phyloP scores from a whole-genome alignment of 2,888 invertebrate species.

The Nemotelus nigrinus region DNA sequence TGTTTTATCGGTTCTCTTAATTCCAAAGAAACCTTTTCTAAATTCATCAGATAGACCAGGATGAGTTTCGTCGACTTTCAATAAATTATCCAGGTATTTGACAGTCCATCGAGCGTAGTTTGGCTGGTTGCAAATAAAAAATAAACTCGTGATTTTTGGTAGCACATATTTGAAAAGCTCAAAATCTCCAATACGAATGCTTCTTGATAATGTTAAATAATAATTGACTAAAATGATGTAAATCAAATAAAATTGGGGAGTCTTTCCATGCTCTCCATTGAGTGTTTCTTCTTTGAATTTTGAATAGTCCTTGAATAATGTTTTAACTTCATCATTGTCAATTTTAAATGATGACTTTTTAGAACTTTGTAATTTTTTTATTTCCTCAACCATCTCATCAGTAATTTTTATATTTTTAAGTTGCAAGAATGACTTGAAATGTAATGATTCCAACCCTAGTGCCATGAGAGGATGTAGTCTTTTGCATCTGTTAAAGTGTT shows the following conservation, averaged over 20 bases:
- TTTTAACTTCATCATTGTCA: too few relatives aligned
- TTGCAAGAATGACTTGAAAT: constrained; percentile 33
- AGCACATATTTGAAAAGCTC: constrained; percentile 53
- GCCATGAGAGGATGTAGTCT: constrained; percentile 34
- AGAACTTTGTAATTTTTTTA: constrained; percentile 9
- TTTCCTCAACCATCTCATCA: constrained; percentile 26
- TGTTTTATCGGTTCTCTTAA: constrained; percentile 54
- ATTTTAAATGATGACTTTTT: not conserved
- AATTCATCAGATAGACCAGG: constrained; percentile 53
- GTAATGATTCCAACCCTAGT: constrained; percentile 23
- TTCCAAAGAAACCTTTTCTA: constrained; percentile 56
- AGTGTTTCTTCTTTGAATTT: constrained; percentile 9
- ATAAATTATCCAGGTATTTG: constrained; percentile 57
- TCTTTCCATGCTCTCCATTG: constrained; percentile 12
- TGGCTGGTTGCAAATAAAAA: constrained; percentile 58
- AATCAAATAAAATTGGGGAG: not conserved
- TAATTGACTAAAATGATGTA: not conserved
- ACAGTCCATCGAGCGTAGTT: constrained; percentile 59
- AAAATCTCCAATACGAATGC: constrained; percentile 48
- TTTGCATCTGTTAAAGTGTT: constrained; percentile 35
- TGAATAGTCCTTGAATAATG: not conserved
- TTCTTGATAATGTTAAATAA: constrained; percentile 15
- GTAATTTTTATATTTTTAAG: constrained; percentile 25
- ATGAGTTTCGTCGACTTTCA: constrained; percentile 56
- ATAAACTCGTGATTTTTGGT: constrained; percentile 57